Conservation (phyloP, 2,888 invertebrate genomes). For the Tiliacea citrago region DNA sequence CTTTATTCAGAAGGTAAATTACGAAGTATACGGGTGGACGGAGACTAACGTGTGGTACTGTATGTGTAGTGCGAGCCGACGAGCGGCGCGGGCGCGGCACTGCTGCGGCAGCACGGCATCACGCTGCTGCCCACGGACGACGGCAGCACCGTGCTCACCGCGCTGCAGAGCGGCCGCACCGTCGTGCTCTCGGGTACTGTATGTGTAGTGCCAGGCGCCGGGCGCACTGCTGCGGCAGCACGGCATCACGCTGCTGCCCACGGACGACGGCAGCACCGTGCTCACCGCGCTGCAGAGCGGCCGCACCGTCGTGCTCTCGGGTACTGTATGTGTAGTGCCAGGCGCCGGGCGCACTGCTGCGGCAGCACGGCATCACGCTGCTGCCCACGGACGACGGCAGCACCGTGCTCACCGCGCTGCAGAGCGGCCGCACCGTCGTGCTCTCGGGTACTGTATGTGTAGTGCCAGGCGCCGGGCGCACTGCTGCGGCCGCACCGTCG, state of each 20-base stretch:
- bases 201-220: neutral
- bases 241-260: too few species aligned
- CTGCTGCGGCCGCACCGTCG: too few species aligned
- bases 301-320: too few species aligned
- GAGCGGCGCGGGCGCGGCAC: slow-evolving; percentile 73
- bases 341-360: too few species aligned
- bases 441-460: neutral
- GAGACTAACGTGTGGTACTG: neutral
- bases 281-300: too few species aligned
- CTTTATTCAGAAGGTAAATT: neutral
- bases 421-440: too few species aligned
- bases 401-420: too few species aligned
- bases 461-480: neutral
- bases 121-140: slow-evolving; percentile 77
- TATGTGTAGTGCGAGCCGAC: neutral
- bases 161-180: slow-evolving; percentile 96
- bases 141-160: slow-evolving; percentile 88
- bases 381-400: neutral
- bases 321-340: too few species aligned
- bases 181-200: slow-evolving; percentile 93
- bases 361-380: neutral
- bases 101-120: slow-evolving; percentile 96
- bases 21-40: neutral
- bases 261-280: too few species aligned
- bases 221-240: slow-evolving; percentile 80